phyloP scores from a whole-genome alignment of 1,140 invertebrate genomes.

The Drosophila kikkawai region DNA sequence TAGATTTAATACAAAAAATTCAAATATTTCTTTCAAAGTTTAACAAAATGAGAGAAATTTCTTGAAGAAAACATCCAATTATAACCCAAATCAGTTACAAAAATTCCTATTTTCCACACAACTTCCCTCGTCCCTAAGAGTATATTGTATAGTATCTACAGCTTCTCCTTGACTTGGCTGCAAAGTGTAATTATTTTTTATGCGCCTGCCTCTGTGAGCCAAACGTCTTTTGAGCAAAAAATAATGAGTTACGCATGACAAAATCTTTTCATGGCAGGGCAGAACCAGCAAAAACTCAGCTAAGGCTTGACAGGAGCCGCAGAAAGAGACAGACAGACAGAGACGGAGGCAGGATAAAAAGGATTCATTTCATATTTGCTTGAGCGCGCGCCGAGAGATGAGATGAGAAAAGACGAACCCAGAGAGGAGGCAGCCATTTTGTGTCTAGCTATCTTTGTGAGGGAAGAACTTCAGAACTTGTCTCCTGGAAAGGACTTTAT shows the following conservation, averaged over 20 bases:
- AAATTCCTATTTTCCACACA: background rate
- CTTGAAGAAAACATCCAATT: background rate
- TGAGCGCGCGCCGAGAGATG: conserved; percentile 50
- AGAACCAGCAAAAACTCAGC: conserved; percentile 43
- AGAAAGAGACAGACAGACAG: conserved; percentile 23
- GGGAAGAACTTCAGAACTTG: conserved; percentile 15
- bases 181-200: conserved; percentile 70
- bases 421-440: conserved; percentile 59
- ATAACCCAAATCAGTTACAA: background rate
- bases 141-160: background rate
- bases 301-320: conserved; percentile 53
- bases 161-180: conserved; percentile 18
- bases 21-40: too few relatives aligned
- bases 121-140: background rate
- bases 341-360: conserved; percentile 47
- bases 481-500: background rate
- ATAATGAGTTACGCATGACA: conserved; percentile 85
- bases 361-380: conserved; percentile 76
- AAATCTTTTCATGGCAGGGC: conserved; percentile 75
- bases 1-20: too few relatives aligned
- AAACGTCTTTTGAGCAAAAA: conserved; percentile 74
- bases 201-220: conserved; percentile 71
- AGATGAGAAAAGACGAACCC: conserved; percentile 14
- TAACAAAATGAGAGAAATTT: too few relatives aligned
- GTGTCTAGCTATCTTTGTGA: conserved; percentile 24